phyloP scores from a whole-genome alignment of 2,797 vertebrate genomes.

The Brotula barbata region DNA sequence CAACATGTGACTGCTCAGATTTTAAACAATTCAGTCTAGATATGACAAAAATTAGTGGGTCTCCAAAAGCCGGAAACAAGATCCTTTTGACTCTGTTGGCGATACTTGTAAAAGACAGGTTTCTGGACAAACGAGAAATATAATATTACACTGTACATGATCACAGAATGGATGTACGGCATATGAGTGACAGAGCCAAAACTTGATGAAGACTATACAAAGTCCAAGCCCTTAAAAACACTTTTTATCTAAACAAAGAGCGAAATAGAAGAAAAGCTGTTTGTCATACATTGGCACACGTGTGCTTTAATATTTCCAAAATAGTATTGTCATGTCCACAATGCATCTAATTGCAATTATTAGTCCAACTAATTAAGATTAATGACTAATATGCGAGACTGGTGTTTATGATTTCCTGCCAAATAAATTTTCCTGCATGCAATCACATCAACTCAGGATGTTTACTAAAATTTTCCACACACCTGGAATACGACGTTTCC shows the following conservation, averaged over 20 bases:
- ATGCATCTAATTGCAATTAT: conserved; percentile 30
- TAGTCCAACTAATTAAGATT: conserved; percentile 34
- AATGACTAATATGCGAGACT: conserved; percentile 29
- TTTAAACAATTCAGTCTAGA: conserved; percentile 1
- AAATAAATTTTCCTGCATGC: conserved; percentile 47
- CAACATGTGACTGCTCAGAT: conserved; percentile 9
- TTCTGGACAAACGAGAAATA: conserved; percentile 20
- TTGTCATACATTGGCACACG: conserved; percentile 18
- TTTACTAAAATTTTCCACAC: conserved; percentile 49
- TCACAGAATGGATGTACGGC: conserved; percentile 27
- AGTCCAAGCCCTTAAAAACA: conserved; percentile 20
- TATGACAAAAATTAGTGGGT: conserved; percentile 14
- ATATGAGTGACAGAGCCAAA: conserved; percentile 25
- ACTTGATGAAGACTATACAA: conserved; percentile 16
- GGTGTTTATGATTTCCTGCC: conserved; percentile 43
- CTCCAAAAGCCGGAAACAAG: conserved; percentile 23
- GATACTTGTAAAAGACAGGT: conserved; percentile 10
- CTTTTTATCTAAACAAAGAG: conserved; percentile 5
- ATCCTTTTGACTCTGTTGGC: conserved; percentile 19
- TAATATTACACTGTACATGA: conserved; percentile 16
- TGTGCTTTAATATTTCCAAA: conserved; percentile 11
- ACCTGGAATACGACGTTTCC: conserved; percentile 33
- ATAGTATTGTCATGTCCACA: conserved; percentile 25
- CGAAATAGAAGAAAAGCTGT: conserved; percentile 24
- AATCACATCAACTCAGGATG: conserved; percentile 43